A percentile compares a stretch with the other conserved stretches of the same genome.
Evolutionary conservation across 2,113 vertebrate genomes (phyloP).

Genomic region (Lynx canadensis): DNA sequence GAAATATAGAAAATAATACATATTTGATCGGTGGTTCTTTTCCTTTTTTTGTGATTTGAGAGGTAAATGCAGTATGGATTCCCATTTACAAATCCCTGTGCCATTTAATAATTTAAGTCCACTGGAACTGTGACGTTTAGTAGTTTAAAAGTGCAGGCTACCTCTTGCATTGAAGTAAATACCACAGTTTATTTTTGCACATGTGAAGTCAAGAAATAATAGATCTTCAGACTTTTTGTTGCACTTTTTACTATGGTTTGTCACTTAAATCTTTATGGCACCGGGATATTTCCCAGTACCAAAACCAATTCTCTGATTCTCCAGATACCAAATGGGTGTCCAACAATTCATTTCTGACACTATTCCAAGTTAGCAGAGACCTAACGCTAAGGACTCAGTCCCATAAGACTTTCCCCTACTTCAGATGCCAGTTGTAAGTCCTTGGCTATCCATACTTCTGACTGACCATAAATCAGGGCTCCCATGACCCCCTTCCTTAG

Average conservation of each 20-base stretch:
- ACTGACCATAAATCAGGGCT: background rate
- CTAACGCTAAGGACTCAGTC: background rate
- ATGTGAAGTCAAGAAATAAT: background rate
- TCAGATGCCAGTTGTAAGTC: background rate
- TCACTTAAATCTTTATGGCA: background rate
- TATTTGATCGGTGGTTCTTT: background rate
- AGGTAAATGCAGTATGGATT: background rate
- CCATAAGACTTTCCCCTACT: background rate
- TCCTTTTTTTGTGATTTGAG: background rate
- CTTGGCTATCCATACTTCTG: background rate
- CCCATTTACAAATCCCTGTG: background rate
- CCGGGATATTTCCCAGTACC: background rate
- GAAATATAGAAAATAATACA: background rate
- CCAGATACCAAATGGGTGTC: background rate
- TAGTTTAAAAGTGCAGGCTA: constrained; percentile 47
- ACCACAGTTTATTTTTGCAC: background rate
- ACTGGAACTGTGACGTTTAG: background rate
- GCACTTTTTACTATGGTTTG: background rate
- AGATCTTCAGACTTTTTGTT: background rate
- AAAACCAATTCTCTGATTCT: background rate
- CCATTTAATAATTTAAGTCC: background rate
- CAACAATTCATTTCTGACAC: background rate
- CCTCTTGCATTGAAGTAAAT: constrained; percentile 9
- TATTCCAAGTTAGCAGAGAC: background rate
- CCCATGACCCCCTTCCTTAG: background rate